Percentiles rank a stretch among this genome's conserved stretches.
These are phyloP conservation scores for Tetragonisca angustula DNA, from an alignment of 2,888 invertebrate genomes.

Conservation along the genomic window DNA sequence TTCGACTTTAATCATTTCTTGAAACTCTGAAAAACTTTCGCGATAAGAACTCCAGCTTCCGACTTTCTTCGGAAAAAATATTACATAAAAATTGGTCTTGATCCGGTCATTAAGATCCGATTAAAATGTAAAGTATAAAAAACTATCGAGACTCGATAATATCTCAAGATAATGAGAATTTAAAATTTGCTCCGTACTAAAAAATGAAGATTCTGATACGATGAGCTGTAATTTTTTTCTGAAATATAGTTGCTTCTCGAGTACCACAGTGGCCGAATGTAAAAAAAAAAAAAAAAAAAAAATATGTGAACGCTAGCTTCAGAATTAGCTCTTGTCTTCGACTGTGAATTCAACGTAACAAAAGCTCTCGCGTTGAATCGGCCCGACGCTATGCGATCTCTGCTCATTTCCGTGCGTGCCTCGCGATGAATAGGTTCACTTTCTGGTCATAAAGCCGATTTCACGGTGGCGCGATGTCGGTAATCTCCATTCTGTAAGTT, in stretches of 20 bases:
- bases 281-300: constrained; percentile 19
- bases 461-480: constrained; percentile 17
- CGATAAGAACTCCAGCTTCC: background rate
- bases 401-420: constrained; percentile 32
- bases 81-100: background rate
- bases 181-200: too few relatives aligned
- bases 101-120: background rate
- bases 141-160: background rate
- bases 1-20: background rate
- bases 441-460: constrained; percentile 30
- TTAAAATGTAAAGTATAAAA: background rate
- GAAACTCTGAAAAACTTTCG: background rate
- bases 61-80: background rate
- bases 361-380: constrained; percentile 19
- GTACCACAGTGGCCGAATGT: background rate
- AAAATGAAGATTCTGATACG: too few relatives aligned
- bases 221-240: background rate
- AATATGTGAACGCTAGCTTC: background rate
- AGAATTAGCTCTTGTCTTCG: constrained; percentile 2
- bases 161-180: too few relatives aligned
- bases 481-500: constrained; percentile 45
- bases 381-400: constrained; percentile 13
- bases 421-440: constrained; percentile 34
- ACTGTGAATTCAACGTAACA: background rate
- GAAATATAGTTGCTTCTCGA: background rate